Evolutionary conservation across 2,888 invertebrate species (phyloP).

Genomic region (Galerucella calmariensis): DNA sequence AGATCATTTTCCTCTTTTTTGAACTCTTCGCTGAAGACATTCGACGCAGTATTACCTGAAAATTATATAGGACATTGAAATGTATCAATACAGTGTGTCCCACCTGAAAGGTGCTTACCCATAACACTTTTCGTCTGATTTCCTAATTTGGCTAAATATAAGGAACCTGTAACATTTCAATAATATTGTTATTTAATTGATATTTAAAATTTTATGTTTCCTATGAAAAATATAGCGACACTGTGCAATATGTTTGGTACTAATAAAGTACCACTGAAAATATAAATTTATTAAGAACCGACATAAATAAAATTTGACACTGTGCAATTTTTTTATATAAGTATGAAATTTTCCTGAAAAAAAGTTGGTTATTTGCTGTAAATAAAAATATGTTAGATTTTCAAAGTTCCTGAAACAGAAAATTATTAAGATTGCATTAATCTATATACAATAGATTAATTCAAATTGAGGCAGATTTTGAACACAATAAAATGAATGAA

Average conservation of each 20-base stretch:
- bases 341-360: not conserved
- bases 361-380: not conserved
- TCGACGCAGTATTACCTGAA: conserved; percentile 40
- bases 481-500: too few relatives aligned
- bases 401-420: conserved; percentile 1
- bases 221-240: conserved; percentile 25
- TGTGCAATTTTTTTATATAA: not conserved
- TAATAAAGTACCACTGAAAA: not conserved
- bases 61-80: not conserved
- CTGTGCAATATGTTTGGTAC: conserved; percentile 23
- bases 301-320: not conserved
- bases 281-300: not conserved
- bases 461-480: too few relatives aligned
- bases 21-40: conserved; percentile 47
- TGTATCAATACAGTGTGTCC: too few relatives aligned
- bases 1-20: conserved; percentile 48
- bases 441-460: too few relatives aligned
- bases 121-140: conserved; percentile 45
- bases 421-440: conserved; percentile 2
- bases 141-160: conserved; percentile 47
- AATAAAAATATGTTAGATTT: not conserved
- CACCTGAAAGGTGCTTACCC: conserved; percentile 9
- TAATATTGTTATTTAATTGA: not conserved
- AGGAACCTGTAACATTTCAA: conserved; percentile 42
- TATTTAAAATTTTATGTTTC: too few relatives aligned